phyloP scores from a whole-genome alignment of 2,888 invertebrate genomes.

The Caenorhabditis virilis region DNA sequence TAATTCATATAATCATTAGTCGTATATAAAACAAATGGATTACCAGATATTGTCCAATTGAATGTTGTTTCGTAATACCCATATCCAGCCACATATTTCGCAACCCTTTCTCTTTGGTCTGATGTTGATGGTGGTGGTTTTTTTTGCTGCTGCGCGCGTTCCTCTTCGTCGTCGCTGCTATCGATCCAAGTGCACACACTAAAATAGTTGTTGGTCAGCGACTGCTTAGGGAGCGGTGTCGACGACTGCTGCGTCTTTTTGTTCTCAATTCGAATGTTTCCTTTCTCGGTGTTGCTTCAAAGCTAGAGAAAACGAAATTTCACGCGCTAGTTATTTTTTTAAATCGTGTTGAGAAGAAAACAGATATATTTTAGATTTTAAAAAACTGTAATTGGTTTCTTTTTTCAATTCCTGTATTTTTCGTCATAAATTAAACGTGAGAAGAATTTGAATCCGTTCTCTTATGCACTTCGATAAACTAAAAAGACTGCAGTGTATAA shows the following conservation, averaged over 20 bases:
- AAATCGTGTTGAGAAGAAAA: background rate
- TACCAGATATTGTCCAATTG: no score
- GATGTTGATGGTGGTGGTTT: conserved; percentile 12
- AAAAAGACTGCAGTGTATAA: no score
- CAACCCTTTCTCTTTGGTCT: conserved; percentile 12
- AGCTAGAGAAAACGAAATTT: background rate
- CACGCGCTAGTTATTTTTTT: background rate
- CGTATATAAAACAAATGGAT: no score
- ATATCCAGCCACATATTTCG: conserved; percentile 30
- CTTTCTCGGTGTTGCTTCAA: conserved; percentile 1
- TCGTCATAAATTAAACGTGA: no score
- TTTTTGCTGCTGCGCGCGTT: conserved; percentile 28
- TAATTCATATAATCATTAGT: no score
- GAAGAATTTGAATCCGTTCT: no score
- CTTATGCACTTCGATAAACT: no score
- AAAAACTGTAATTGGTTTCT: no score
- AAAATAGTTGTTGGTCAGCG: background rate
- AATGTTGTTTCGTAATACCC: conserved; percentile 21
- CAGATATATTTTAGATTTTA: no score
- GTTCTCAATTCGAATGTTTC: conserved; percentile 1
- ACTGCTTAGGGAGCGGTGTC: background rate
- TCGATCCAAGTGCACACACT: conserved; percentile 37
- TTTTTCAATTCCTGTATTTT: no score
- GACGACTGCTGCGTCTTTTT: conserved; percentile 8
- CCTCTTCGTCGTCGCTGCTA: conserved; percentile 26